A percentile compares a stretch with the other conserved stretches of the same genome.
phyloP scores from a whole-genome alignment of 2,888 invertebrate genomes.

The Helleia helle region DNA sequence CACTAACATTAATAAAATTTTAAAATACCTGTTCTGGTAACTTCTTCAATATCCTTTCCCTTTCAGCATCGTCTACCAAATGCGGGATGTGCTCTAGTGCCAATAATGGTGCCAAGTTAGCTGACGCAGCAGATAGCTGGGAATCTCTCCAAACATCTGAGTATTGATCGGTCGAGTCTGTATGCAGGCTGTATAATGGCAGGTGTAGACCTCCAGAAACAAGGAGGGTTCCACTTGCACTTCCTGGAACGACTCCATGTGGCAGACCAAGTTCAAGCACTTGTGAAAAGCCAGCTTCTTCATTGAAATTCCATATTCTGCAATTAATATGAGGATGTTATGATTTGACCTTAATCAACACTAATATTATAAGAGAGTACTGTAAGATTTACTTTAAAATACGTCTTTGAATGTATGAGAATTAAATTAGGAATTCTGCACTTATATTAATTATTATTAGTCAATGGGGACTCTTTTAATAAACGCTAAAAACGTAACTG shows the following conservation, averaged over 20 bases:
- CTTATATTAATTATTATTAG: no score
- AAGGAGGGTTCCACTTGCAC: constrained; percentile 75
- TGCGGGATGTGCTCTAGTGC: constrained; percentile 71
- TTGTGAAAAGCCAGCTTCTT: constrained; percentile 80
- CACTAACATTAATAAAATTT: background rate
- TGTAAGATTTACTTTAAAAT: no score
- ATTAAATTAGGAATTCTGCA: no score
- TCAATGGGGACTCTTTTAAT: no score
- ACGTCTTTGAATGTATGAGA: no score
- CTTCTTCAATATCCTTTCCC: constrained; percentile 61
- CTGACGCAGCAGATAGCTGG: constrained; percentile 68
- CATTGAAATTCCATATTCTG: constrained; percentile 81
- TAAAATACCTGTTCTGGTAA: constrained; percentile 70
- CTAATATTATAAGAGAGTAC: no score
- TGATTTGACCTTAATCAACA: no score
- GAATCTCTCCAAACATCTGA: constrained; percentile 62
- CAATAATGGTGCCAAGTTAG: constrained; percentile 73
- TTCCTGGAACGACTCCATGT: constrained; percentile 77
- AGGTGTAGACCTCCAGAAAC: constrained; percentile 77
- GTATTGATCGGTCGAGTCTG: constrained; percentile 53
- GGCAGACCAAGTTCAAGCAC: constrained; percentile 78
- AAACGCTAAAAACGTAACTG: no score
- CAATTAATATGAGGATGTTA: no score
- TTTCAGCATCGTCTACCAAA: constrained; percentile 64
- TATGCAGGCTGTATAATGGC: constrained; percentile 56